Conservation (phyloP, 2,888 invertebrate genomes). For the Uropetala carovei region DNA sequence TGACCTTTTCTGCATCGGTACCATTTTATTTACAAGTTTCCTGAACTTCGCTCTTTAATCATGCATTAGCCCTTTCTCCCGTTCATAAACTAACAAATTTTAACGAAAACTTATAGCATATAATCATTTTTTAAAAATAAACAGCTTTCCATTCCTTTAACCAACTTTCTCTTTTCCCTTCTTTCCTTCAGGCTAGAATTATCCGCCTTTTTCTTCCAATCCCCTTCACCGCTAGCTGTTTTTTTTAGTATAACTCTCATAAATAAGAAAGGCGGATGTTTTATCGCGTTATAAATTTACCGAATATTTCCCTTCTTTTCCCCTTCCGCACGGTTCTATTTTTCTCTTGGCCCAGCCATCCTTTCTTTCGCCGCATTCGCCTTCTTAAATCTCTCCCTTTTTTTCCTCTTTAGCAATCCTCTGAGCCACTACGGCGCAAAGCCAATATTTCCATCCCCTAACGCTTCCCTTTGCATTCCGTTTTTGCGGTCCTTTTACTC, state of each 20-base stretch:
- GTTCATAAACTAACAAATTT: too few relatives aligned
- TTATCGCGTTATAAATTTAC: conserved; percentile 25
- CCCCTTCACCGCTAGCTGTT: not conserved
- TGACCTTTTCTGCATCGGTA: too few relatives aligned
- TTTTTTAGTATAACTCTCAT: not conserved
- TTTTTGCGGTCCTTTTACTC: not conserved
- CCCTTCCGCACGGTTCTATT: not conserved
- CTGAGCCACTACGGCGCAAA: not conserved
- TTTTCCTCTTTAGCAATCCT: not conserved
- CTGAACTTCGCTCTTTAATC: too few relatives aligned
- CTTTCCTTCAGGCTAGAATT: not conserved
- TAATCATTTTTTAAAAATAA: too few relatives aligned
- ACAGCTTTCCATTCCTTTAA: too few relatives aligned
- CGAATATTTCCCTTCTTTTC: not conserved
- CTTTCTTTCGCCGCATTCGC: not conserved
- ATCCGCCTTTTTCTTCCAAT: not conserved
- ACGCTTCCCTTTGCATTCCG: not conserved
- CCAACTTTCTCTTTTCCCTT: not conserved
- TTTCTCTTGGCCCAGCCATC: not conserved
- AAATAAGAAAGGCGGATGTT: not conserved
- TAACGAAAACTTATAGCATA: too few relatives aligned
- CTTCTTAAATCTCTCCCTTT: not conserved
- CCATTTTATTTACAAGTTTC: too few relatives aligned
- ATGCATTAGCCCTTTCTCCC: too few relatives aligned
- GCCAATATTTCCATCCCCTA: conserved; percentile 10